Base-by-base conservation (phyloP, 2,797 vertebrate species). In the Eremophila alpestris region DNA sequence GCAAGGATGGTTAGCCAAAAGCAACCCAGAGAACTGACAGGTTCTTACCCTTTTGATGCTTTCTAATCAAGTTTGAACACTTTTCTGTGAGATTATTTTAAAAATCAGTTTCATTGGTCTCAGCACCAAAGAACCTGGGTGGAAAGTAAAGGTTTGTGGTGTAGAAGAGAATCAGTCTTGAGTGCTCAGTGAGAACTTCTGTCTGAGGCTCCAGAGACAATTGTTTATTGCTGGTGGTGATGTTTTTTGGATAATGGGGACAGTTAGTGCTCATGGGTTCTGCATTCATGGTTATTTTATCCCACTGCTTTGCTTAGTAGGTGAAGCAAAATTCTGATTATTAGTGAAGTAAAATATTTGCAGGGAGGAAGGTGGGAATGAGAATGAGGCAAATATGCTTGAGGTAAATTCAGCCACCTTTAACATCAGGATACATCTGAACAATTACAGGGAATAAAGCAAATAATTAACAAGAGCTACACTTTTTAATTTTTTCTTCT, bases 21-120 rank as follows among this genome's bases (percentile, higher is more conserved):
- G 67, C 65, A 90, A 30, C n/a, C 14, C 20, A 16, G 43, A 48
- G 65, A 88, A 27, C 62, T 58, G 87, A 68, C 54, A 83, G 67
- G 13, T 75, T 85, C 87, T 70, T 41, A n/a, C 10, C 54, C 79
- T 81, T 91, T 81, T 90, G 87, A 58, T 91, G 91, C 80, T 93
- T 87, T 88, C 48, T 75, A 30, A 71, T 86, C 58, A 83, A 81
- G 58, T 75, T 81, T 22, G 73, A 85, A 75, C 22, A 24, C 9
- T 85, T 74, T 52, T 70, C 64, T 81, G 20, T 40, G 93, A 80
- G 52, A 9, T 80, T 84, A 55, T 52, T 9, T 2, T 30, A 43
- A 83, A 32, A 11, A 45, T 5, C 16, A 3, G 9, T 81, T 93
- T 77, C 83, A 20, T 21, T 70, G 60, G 15, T 85, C 27, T 71